Conservation (phyloP, 2,888 invertebrate genomes). For the Lithosia quadra region DNA sequence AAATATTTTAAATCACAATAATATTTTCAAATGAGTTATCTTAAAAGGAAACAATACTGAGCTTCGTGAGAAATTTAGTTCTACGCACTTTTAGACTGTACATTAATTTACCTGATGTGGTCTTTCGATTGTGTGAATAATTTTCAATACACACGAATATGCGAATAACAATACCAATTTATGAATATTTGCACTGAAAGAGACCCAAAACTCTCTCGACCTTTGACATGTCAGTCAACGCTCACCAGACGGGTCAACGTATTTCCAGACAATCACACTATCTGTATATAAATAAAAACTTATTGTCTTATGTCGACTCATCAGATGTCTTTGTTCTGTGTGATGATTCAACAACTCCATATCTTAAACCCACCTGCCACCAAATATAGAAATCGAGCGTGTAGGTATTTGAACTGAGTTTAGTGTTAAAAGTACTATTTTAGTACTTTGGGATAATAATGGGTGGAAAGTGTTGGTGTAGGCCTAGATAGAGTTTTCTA, state of each 20-base stretch:
- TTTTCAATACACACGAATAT: no score
- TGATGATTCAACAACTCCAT: conserved; percentile 48
- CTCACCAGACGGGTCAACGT: neutral
- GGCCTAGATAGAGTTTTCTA: conserved; percentile 8
- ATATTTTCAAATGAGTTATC: no score
- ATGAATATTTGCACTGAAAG: no score
- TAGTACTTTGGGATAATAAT: conserved; percentile 14
- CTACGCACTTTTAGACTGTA: no score
- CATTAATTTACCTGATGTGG: no score
- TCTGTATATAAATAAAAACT: conserved; percentile 29
- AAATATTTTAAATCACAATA: no score
- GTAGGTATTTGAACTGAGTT: conserved; percentile 35
- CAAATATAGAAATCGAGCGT: conserved; percentile 26
- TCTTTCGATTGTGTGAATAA: no score
- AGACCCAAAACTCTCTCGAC: neutral
- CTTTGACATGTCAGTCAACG: neutral
- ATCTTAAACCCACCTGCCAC: conserved; percentile 38
- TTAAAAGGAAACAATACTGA: no score
- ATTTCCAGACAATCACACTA: conserved; percentile 16
- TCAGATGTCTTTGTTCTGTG: conserved; percentile 45
- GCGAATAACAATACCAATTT: no score
- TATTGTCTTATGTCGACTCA: conserved; percentile 43
- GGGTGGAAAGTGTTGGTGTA: conserved; percentile 13
- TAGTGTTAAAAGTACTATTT: conserved; percentile 19
- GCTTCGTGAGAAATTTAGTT: no score